phyloP scores from a whole-genome alignment of 2,797 vertebrate genomes.

The Protonibea diacanthus region DNA sequence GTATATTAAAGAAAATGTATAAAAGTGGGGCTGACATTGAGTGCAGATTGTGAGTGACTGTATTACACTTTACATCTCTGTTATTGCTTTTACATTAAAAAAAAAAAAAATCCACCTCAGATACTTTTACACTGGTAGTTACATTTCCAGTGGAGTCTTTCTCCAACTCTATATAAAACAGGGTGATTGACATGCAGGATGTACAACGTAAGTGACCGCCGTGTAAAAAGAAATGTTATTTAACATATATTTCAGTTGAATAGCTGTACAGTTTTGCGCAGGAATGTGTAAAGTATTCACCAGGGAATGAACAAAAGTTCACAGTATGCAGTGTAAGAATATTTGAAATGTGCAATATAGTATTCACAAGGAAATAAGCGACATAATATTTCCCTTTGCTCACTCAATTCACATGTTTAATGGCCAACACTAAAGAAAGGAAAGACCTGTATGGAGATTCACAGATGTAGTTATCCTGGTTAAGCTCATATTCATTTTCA shows the following conservation, averaged over 20 bases:
- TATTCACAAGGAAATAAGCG: too few species aligned
- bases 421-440: not conserved
- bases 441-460: not conserved
- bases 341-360: too few species aligned
- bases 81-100: not conserved
- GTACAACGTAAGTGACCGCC: not conserved
- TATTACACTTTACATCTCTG: not conserved
- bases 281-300: too few species aligned
- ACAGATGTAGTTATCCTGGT: not conserved
- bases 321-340: too few species aligned
- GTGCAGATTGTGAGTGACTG: not conserved
- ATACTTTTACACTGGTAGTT: too few species aligned
- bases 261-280: too few species aligned
- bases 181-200: not conserved
- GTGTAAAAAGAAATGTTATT: not conserved
- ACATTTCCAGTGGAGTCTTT: not conserved
- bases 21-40: not conserved
- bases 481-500: not conserved
- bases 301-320: too few species aligned
- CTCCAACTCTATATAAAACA: not conserved
- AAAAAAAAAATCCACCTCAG: not conserved
- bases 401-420: constrained; percentile 22
- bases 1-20: not conserved
- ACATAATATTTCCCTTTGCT: not conserved
- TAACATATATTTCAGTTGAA: too few species aligned